Conservation (phyloP, 2,113 vertebrate genomes). For the Aspiorhynchus laticeps region DNA sequence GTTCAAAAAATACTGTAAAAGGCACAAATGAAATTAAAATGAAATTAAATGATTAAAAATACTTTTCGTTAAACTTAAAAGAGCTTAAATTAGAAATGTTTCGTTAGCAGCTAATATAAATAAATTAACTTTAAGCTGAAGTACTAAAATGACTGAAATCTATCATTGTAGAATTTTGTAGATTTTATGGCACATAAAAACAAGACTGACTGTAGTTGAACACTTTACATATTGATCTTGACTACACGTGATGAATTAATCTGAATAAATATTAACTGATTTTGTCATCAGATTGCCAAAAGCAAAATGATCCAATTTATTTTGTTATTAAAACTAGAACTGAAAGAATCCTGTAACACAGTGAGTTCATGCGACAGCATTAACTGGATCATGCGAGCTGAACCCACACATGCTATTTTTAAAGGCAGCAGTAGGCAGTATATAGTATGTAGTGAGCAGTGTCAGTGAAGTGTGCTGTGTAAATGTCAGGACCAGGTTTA, state of each 20-base stretch:
- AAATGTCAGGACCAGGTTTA: background rate
- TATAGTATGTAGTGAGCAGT: background rate
- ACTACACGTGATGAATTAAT: too few species aligned
- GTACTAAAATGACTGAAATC: too few species aligned
- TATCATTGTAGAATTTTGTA: too few species aligned
- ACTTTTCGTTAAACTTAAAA: background rate
- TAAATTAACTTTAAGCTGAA: too few species aligned
- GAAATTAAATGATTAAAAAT: background rate
- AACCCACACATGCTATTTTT: background rate
- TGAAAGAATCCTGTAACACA: background rate
- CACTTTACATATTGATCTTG: background rate
- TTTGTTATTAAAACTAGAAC: too few species aligned
- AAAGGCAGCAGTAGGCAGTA: background rate
- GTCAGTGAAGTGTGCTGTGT: background rate
- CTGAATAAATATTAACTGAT: too few species aligned
- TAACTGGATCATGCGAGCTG: background rate
- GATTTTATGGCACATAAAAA: background rate
- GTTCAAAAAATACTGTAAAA: conserved; percentile 22
- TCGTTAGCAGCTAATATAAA: too few species aligned
- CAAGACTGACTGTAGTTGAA: background rate
- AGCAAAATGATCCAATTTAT: too few species aligned
- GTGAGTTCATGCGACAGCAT: background rate
- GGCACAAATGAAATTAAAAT: too few species aligned
- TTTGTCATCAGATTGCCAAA: too few species aligned
- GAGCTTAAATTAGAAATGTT: background rate